phyloP scores from a whole-genome alignment of 1,140 invertebrate species.

The Polypedilum vanderplanki region DNA sequence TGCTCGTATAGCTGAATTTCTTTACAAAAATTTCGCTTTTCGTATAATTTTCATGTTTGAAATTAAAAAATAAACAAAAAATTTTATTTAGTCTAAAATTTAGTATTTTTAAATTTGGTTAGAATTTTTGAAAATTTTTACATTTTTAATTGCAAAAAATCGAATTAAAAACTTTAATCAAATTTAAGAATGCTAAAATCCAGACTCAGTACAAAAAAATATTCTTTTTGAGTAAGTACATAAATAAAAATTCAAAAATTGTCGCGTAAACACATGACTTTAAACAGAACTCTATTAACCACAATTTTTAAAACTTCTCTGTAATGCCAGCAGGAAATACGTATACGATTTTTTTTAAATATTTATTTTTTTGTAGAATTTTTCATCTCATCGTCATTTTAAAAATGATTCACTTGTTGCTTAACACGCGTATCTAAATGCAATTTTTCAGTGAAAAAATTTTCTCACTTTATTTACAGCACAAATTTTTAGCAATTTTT shows the following conservation, averaged over 20 bases:
- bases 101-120: too few relatives aligned
- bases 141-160: too few relatives aligned
- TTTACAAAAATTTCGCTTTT: background rate
- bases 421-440: background rate
- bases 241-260: background rate
- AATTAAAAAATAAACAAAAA: too few relatives aligned
- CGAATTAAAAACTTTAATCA: too few relatives aligned
- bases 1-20: background rate
- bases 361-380: background rate
- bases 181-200: too few relatives aligned
- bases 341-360: conserved; percentile 21
- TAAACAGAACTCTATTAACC: background rate
- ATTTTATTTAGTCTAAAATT: too few relatives aligned
- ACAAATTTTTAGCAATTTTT: background rate
- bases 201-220: too few relatives aligned
- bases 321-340: conserved; percentile 22
- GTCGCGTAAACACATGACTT: conserved; percentile 12
- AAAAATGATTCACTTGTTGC: conserved; percentile 25
- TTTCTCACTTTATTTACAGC: conserved; percentile 3
- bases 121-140: too few relatives aligned
- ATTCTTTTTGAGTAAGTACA: too few relatives aligned
- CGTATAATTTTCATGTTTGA: too few relatives aligned
- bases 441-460: background rate
- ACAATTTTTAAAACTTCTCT: background rate
- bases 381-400: conserved; percentile 2